Conservation (phyloP, 1,140 invertebrate species). For the Oncopodura yosiiana region DNA sequence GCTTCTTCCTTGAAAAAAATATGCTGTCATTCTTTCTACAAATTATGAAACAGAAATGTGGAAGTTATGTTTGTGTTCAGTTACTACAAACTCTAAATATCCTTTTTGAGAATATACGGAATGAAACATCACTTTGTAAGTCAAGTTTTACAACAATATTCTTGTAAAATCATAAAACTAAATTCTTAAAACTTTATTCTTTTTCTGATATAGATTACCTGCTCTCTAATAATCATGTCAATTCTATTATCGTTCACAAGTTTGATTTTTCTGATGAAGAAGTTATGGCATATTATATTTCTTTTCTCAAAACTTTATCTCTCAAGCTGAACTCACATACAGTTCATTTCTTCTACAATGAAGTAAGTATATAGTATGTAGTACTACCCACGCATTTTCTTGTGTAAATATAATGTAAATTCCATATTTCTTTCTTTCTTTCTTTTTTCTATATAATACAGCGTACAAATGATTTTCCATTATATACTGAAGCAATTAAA, state of each 20-base stretch:
- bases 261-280: conserved; percentile 99
- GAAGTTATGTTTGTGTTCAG: conserved; percentile 95
- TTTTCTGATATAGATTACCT: conserved; percentile 79
- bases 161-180: conserved; percentile 4
- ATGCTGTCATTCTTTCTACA: conserved; percentile 96
- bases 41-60: conserved; percentile 96
- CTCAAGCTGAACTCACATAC: conserved; percentile 97
- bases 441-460: conserved; percentile 42
- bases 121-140: conserved; percentile 97
- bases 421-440: conserved; percentile 1
- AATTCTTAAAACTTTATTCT: conserved; percentile 22
- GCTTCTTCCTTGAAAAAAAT: conserved; percentile 97
- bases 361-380: conserved; percentile 53
- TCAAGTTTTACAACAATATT: conserved; percentile 35
- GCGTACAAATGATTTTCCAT: conserved; percentile 97
- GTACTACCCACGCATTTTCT: background rate
- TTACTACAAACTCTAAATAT: conserved; percentile 97
- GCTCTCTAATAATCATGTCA: conserved; percentile 98
- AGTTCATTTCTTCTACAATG: conserved; percentile 99
- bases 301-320: conserved; percentile 95
- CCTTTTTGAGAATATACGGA: conserved; percentile 96
- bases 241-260: conserved; percentile 98
- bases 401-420: background rate
- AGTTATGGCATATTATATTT: conserved; percentile 99
- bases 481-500: conserved; percentile 98